Evolutionary conservation across 2,888 invertebrate genomes (phyloP).

Genomic region (Drosophila helvetica): DNA sequence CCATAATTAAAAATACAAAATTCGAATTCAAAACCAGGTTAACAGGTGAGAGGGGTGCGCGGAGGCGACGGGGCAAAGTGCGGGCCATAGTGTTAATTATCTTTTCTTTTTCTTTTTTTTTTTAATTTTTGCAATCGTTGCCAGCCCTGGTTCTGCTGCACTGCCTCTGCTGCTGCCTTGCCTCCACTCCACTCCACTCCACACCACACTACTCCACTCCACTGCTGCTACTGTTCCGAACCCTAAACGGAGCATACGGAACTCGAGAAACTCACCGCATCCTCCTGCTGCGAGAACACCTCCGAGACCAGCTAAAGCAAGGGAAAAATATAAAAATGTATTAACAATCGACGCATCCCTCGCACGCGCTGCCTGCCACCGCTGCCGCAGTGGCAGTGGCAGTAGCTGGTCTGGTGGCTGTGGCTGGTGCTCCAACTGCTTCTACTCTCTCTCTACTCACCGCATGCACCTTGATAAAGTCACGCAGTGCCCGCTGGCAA

Average conservation of each 20-base stretch:
- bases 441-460: slow-evolving; percentile 59
- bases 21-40: background rate
- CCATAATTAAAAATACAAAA: slow-evolving; percentile 4
- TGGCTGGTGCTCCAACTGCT: background rate
- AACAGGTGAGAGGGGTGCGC: background rate
- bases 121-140: background rate
- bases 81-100: background rate
- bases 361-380: background rate
- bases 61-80: background rate
- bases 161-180: slow-evolving; percentile 3
- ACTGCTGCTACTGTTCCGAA: background rate
- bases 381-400: slow-evolving; percentile 3
- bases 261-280: slow-evolving; percentile 70
- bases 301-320: slow-evolving; percentile 72
- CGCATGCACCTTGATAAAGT: slow-evolving; percentile 82
- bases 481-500: slow-evolving; percentile 81
- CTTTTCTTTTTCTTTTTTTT: background rate
- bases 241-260: background rate
- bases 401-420: too few species aligned
- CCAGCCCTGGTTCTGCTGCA: background rate
- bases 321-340: background rate
- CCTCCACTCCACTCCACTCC: background rate
- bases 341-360: background rate
- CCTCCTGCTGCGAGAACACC: slow-evolving; percentile 75
- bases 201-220: background rate